These are phyloP conservation scores for Chrysocyon brachyurus DNA, from an alignment of 2,797 vertebrate genomes.

Conservation along the genomic window DNA sequence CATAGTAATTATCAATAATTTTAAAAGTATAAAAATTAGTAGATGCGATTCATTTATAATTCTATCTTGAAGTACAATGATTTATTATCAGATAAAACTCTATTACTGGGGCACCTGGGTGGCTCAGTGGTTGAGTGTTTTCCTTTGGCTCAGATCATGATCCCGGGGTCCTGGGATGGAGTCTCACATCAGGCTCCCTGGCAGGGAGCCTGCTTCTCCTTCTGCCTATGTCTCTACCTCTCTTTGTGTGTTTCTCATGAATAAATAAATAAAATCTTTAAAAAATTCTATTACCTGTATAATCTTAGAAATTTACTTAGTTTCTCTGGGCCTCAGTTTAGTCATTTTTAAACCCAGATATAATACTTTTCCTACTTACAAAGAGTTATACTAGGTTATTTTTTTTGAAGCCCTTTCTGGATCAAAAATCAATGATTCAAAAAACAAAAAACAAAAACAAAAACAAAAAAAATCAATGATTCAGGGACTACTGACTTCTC, in stretches of 20 bases:
- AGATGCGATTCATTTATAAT: not conserved
- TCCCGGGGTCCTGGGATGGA: no score
- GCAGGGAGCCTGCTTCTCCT: no score
- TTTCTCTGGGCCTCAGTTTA: not conserved
- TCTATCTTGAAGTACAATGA: not conserved
- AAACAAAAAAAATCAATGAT: not conserved
- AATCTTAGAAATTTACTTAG: not conserved
- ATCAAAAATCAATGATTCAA: not conserved
- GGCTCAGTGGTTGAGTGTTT: no score
- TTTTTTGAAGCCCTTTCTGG: not conserved
- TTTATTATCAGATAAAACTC: not conserved
- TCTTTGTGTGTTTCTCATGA: no score
- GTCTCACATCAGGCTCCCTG: no score
- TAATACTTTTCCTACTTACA: not conserved
- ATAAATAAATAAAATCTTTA: no score
- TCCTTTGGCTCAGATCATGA: no score
- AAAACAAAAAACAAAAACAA: no score
- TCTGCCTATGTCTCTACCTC: no score
- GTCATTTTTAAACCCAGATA: not conserved
- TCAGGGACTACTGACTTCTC: not conserved
- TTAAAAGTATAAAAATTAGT: not conserved
- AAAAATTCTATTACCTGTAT: not conserved
- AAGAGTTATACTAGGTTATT: not conserved
- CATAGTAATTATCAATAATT: not conserved
- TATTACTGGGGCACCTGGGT: no score